These are phyloP conservation scores for Bembecia ichneumoniformis DNA, from an alignment of 2,888 invertebrate genomes.

Conservation along the genomic window DNA sequence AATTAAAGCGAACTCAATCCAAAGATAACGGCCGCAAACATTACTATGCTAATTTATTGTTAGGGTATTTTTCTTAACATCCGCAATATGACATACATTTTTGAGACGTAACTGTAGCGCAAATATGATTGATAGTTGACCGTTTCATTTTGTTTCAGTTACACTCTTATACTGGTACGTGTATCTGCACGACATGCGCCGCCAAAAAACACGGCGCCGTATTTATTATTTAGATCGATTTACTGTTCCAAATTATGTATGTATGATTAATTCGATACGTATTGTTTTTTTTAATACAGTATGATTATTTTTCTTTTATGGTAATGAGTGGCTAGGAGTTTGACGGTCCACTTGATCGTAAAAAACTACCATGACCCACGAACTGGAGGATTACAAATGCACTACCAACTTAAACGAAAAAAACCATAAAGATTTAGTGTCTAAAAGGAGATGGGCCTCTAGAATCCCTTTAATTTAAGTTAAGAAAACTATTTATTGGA, in stretches of 20 bases:
- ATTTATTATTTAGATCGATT: not conserved
- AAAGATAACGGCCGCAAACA: slow-evolving; percentile 60
- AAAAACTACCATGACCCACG: no score
- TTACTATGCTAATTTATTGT: slow-evolving; percentile 71
- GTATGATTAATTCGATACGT: not conserved
- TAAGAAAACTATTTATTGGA: no score
- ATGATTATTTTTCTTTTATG: no score
- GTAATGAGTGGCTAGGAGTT: no score
- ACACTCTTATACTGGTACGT: slow-evolving; percentile 9
- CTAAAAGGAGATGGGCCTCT: no score
- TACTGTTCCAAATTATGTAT: not conserved
- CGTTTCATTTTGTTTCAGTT: slow-evolving; percentile 48
- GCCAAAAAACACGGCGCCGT: not conserved
- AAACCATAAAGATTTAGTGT: no score
- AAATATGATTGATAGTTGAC: slow-evolving; percentile 68
- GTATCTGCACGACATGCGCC: slow-evolving; percentile 16
- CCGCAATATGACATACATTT: slow-evolving; percentile 68
- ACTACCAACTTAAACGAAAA: no score
- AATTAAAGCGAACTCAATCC: slow-evolving; percentile 63
- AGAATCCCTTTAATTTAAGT: no score
- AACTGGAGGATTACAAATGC: no score
- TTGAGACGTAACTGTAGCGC: slow-evolving; percentile 65
- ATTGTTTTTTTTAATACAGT: no score
- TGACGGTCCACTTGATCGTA: no score
- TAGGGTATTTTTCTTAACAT: slow-evolving; percentile 64